Base-by-base conservation (phyloP, 1,140 invertebrate species). In the Holotrichia oblita region DNA sequence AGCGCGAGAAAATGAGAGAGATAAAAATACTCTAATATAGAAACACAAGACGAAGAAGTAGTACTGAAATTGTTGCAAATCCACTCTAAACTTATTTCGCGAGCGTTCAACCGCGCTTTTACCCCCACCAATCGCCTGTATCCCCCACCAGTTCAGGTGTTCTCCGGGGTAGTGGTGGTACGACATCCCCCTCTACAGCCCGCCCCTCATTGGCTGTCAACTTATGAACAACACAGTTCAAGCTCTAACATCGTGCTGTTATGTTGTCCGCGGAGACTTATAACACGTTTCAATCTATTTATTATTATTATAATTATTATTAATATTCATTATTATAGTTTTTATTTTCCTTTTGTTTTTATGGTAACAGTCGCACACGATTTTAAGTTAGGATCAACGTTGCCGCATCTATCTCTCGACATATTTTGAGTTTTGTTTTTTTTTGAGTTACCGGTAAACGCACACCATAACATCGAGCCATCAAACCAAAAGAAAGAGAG, bases 131-230 rank as follows among this genome's bases (percentile, higher is more conserved):
- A 59, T 81, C 84, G 79, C 76, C 24, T 76, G 41, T 41, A 55
- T 55, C 48, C 79, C 83, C 83, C 83, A 81, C 81, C 84, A 79
- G 40, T 77, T 81, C 83, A 84, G 83, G 84, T 84, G 84, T 81
- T 42, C 73, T 76, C 80, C 48, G 73, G 79, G 80, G 83, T 82
- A 82, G 83, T 81, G 82, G 81, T 81, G 81, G 82, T 81, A 82
- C 81, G 80, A 82, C 42, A 64, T 78, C 80, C 80, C 80, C 55
- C 83, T 82, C 84, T 80, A 81, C 78, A 80, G 79, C 81, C 84
- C 84, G 85, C 84, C 84, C 84, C 85, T 84, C 83, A 85, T 84
- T 85, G 85, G 84, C 85, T 83, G 82, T 83, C 82, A 83, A 84
- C 81, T 82, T 83, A 85, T 83, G 82, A 81, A 85, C 80, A 82